These are phyloP conservation scores for Xiphias gladius DNA, from an alignment of 2,113 vertebrate genomes.

Conservation along the genomic window DNA sequence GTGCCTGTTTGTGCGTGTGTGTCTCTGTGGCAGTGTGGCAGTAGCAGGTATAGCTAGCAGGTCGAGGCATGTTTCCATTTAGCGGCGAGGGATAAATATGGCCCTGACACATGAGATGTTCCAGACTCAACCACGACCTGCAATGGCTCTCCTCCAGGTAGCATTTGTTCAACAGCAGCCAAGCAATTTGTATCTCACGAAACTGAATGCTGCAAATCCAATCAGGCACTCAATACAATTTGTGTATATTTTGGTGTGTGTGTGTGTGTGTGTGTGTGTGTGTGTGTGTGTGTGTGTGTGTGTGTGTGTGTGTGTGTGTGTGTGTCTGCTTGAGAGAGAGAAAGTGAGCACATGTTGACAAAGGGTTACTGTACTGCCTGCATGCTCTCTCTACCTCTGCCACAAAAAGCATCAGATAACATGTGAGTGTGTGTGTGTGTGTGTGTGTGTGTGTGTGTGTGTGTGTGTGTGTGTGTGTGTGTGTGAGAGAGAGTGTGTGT, in stretches of 20 bases:
- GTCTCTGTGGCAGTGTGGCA: constrained; percentile 52
- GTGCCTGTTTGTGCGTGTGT: constrained; percentile 3
- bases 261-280: neutral
- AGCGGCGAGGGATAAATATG: constrained; percentile 75
- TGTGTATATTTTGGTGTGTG: neutral
- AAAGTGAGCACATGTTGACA: constrained; percentile 45
- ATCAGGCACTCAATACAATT: constrained; percentile 40
- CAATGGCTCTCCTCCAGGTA: constrained; percentile 68
- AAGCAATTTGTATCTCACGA: constrained; percentile 74
- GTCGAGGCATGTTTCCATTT: constrained; percentile 77
- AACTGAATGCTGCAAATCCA: constrained; percentile 61
- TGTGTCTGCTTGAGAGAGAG: constrained; percentile 19
- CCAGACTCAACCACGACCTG: constrained; percentile 74
- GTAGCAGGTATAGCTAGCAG: constrained; percentile 59
- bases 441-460: constrained; percentile 5
- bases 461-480: too few relatives aligned
- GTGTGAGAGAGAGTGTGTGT: neutral
- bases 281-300: neutral
- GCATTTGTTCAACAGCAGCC: constrained; percentile 67
- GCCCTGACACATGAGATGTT: constrained; percentile 77
- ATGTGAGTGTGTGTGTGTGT: constrained; percentile 22
- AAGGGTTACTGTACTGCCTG: constrained; percentile 44
- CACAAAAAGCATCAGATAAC: constrained; percentile 63
- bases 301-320: neutral
- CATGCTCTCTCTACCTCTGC: constrained; percentile 40